These are phyloP conservation scores for Muscicapa adusta DNA, from an alignment of 2,113 vertebrate genomes.

Conservation along the genomic window DNA sequence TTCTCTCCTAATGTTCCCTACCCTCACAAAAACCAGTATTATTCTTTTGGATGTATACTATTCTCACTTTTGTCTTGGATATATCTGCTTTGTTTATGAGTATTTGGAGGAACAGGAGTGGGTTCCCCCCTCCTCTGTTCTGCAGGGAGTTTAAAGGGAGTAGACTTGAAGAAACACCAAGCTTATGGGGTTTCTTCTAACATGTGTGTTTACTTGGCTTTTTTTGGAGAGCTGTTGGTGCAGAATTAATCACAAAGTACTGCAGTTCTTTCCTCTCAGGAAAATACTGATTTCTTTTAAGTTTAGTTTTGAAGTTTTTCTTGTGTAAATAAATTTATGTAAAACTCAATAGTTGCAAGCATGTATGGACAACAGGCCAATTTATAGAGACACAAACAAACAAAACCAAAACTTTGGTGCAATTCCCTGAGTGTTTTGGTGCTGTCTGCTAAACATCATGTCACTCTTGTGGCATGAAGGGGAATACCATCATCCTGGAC, in stretches of 20 bases:
- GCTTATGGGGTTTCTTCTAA: neutral
- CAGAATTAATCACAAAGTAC: neutral
- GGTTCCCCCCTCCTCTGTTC: neutral
- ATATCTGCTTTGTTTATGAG: neutral
- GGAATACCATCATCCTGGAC: neutral
- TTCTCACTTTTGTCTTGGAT: neutral
- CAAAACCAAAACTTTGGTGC: fast-evolving
- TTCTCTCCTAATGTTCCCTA: neutral
- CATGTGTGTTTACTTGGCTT: neutral
- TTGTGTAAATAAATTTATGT: neutral
- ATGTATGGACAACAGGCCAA: neutral
- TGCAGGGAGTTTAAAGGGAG: neutral
- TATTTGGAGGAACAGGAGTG: neutral
- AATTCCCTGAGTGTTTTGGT: neutral
- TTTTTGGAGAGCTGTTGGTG: neutral
- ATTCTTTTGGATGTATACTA: neutral
- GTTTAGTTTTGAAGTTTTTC: neutral
- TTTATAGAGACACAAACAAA: neutral
- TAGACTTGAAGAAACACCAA: neutral
- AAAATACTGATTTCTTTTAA: neutral
- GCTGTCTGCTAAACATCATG: neutral
- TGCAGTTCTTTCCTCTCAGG: neutral
- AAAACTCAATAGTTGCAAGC: neutral
- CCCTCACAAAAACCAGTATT: neutral
- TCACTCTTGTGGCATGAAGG: neutral